phyloP scores from a whole-genome alignment of 2,113 vertebrate genomes.

The Plectropomus leopardus region DNA sequence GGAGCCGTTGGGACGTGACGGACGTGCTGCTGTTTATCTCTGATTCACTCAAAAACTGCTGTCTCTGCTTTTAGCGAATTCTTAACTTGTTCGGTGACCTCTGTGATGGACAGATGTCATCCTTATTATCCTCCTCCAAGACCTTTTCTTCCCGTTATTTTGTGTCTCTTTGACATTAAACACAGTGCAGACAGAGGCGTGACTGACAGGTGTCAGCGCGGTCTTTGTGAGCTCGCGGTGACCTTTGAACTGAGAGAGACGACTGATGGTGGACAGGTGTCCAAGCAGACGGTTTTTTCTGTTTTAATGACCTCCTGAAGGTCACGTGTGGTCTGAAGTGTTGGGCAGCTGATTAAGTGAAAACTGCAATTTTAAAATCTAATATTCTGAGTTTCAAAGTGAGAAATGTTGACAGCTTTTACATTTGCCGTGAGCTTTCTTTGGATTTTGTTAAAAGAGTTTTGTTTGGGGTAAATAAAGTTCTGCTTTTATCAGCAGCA shows the following conservation, averaged over 20 bases:
- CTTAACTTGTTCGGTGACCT: background rate
- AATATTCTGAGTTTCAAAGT: background rate
- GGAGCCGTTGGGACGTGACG: too few relatives aligned
- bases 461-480: background rate
- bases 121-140: background rate
- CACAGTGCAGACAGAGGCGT: background rate
- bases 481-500: background rate
- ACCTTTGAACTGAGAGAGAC: slow-evolving; percentile 48
- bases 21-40: slow-evolving; percentile 15
- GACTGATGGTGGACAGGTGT: slow-evolving; percentile 34
- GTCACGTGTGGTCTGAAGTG: background rate
- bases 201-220: slow-evolving; percentile 43
- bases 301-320: slow-evolving; percentile 13
- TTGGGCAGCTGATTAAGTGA: too few relatives aligned
- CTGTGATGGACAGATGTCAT: slow-evolving; percentile 32
- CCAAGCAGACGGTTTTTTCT: slow-evolving; percentile 12
- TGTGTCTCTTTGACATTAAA: background rate
- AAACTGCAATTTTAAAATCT: background rate
- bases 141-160: background rate
- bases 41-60: slow-evolving; percentile 12
- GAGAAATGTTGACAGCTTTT: background rate
- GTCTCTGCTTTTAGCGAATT: slow-evolving; percentile 17
- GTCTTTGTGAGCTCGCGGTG: slow-evolving; percentile 12
- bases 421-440: background rate
- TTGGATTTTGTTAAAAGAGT: background rate